phyloP scores from a whole-genome alignment of 2,888 invertebrate species.

The Dromius quadrimaculatus region DNA sequence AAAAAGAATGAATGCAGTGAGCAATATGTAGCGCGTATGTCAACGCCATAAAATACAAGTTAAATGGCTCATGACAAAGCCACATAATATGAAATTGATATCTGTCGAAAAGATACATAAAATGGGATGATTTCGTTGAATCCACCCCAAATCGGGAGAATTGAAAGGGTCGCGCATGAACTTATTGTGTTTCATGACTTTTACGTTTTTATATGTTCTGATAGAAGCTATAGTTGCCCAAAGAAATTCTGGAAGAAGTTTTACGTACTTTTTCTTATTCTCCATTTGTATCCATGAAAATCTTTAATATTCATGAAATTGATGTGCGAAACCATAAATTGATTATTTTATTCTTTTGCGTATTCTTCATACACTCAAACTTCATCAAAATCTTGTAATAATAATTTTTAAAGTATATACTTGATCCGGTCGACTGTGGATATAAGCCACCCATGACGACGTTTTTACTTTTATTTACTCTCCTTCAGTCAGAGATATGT shows the following conservation, averaged over 20 bases:
- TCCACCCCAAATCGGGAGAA: slow-evolving; percentile 63
- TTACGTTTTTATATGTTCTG: slow-evolving; percentile 60
- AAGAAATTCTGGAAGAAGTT: background rate
- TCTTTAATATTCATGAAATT: no score
- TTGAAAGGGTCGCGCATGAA: slow-evolving; percentile 65
- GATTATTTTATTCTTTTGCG: no score
- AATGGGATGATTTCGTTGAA: slow-evolving; percentile 59
- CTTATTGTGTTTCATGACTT: slow-evolving; percentile 66
- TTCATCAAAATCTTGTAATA: no score
- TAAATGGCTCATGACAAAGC: slow-evolving; percentile 66
- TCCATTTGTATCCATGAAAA: no score
- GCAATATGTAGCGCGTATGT: slow-evolving; percentile 50
- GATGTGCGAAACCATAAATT: no score
- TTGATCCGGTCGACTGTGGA: slow-evolving; percentile 20
- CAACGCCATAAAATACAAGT: slow-evolving; percentile 63
- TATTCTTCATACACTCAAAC: no score
- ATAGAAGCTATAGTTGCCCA: slow-evolving; percentile 51
- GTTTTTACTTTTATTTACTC: slow-evolving; percentile 53
- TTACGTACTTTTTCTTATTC: background rate
- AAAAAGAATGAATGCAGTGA: slow-evolving; percentile 33
- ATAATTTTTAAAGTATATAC: no score
- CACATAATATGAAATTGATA: slow-evolving; percentile 65
- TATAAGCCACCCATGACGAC: slow-evolving; percentile 15
- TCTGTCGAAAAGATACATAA: slow-evolving; percentile 58
- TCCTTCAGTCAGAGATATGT: slow-evolving; percentile 53